Evolutionary conservation across 1,140 invertebrate genomes (phyloP).

Genomic region (Anastrepha ludens): DNA sequence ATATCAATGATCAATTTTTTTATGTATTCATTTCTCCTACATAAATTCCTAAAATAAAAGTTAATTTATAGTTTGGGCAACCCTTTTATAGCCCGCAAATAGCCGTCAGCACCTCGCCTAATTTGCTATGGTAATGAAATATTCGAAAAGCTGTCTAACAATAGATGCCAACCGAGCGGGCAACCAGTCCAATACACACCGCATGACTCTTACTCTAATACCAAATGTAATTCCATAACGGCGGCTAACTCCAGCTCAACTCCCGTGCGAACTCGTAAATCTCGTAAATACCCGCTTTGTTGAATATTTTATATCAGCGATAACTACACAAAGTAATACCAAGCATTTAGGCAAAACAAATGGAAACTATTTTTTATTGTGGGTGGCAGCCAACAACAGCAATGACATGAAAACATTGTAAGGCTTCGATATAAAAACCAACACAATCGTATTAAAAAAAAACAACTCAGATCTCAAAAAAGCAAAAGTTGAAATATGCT

Average conservation of each 20-base stretch:
- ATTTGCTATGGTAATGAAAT: conserved; percentile 47
- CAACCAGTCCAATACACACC: not conserved
- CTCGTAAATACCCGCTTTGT: conserved; percentile 40
- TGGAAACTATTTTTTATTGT: conserved; percentile 11
- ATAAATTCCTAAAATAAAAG: not conserved
- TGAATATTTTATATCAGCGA: conserved; percentile 19
- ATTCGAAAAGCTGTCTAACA: conserved; percentile 17
- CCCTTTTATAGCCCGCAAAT: conserved; percentile 9
- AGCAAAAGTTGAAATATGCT: not conserved
- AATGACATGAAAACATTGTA: not conserved
- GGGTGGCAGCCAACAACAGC: conserved; percentile 30
- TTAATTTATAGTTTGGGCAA: conserved; percentile 13
- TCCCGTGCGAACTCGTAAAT: conserved; percentile 14
- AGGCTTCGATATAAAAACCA: not conserved
- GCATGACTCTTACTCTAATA: not conserved
- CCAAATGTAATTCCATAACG: not conserved
- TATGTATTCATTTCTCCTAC: too few relatives aligned
- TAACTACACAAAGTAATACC: conserved; percentile 35
- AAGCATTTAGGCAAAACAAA: conserved; percentile 37
- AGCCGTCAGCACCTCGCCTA: conserved; percentile 33
- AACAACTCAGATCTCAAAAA: not conserved
- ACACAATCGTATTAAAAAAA: not conserved
- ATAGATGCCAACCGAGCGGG: not conserved
- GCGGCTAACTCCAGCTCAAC: not conserved
- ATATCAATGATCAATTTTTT: too few relatives aligned